Evolutionary conservation across 2,113 vertebrate species (phyloP).

Genomic region (Cyanoderma ruficeps): DNA sequence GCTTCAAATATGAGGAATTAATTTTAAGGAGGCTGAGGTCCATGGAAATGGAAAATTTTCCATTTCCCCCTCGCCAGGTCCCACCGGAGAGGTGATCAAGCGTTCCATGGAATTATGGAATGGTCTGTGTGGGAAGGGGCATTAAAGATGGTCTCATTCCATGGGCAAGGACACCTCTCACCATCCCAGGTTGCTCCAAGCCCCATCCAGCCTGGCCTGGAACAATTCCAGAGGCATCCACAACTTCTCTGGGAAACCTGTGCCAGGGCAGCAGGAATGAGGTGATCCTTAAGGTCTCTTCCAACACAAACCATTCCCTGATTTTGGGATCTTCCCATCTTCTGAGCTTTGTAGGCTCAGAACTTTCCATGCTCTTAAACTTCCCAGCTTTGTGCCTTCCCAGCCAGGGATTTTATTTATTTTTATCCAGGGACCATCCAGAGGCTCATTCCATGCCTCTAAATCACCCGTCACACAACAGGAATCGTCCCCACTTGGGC

Average conservation of each 20-base stretch:
- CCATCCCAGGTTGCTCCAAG: neutral
- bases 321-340: fast-evolving
- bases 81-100: neutral
- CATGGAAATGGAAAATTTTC: neutral
- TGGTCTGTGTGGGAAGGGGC: neutral
- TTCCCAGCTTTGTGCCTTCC: neutral
- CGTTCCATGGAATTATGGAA: neutral
- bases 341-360: neutral
- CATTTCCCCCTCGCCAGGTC: neutral
- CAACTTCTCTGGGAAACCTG: neutral
- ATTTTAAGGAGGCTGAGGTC: neutral
- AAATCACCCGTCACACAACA: neutral
- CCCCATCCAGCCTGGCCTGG: neutral
- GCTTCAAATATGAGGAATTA: neutral
- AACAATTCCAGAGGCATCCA: neutral
- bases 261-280: neutral
- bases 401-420: neutral
- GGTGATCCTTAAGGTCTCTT: neutral
- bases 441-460: neutral
- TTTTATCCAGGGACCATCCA: neutral
- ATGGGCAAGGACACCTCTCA: neutral
- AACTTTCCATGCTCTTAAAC: neutral
- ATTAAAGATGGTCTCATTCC: neutral
- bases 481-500: neutral
- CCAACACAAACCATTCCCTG: neutral